Evolutionary conservation across 2,888 invertebrate species (phyloP), one percentile per base, ranked within the genome.

Genomic region (Fissipunctia ypsillon): DNA sequence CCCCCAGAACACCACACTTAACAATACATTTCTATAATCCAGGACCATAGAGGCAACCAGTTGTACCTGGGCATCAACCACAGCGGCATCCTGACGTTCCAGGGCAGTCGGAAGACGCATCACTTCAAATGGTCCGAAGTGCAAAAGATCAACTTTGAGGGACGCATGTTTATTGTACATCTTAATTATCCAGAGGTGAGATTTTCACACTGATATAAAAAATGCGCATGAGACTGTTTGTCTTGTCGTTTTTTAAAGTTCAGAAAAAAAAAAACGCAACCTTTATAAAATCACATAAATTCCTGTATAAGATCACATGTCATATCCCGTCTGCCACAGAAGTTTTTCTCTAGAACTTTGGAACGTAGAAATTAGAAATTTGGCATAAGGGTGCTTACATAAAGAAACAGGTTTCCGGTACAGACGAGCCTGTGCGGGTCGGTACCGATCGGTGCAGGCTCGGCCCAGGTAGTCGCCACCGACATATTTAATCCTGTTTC

Each of bases 71-170:
- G 99, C 69, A 98, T 99, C 88, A 99, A 99, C 94, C 98, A 99
- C 95, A 98, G 98, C 88, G 99, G 99, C 54, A 99, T 99, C 86
- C 97, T 99, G 86, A 99, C 99, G 67, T 99, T 99, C 95, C 99
- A 99, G 94, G 99, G 99, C 61, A 98, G 98, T 88, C 97, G 98
- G 88, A 98, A 99, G 93, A 98, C 98, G 6, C 98, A 99, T 92
- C 99, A 99, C 93, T 99, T 99, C 96, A 98, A 98, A 90, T 99
- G 99, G 99, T 97, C 97, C 78, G 99, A 99, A 93, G 98, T 99
- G 67, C 98, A 98, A 90, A 99, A 99, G 94, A 98, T 99, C 86
- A 99, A 99, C 93, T 99, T 99, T 91, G 99, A 99, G 92, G 99
- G 99, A 35, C 98, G 99, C 95, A 99, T 99, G 98, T 99, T 99